These are phyloP conservation scores for Arnoldichthys spilopterus DNA, from an alignment of 2,797 vertebrate genomes.

Conservation along the genomic window DNA sequence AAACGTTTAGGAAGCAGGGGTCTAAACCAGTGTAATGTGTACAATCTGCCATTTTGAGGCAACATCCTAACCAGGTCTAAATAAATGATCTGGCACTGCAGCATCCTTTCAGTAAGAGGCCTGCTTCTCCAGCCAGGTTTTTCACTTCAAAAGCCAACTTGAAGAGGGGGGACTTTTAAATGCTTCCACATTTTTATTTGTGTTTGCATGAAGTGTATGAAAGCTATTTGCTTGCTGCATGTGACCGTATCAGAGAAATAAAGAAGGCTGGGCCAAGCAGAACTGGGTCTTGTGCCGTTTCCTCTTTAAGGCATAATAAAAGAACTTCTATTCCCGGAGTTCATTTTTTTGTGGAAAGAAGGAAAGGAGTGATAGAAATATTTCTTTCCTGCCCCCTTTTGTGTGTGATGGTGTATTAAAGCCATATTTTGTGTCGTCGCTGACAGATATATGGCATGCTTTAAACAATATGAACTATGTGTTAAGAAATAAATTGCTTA, in stretches of 20 bases:
- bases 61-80: constrained; percentile 12
- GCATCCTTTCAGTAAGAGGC: constrained; percentile 31
- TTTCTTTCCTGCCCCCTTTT: constrained; percentile 75
- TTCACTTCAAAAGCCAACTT: constrained; percentile 33
- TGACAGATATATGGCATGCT: constrained; percentile 82
- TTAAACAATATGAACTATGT: constrained; percentile 88
- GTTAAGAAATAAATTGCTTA: constrained; percentile 88
- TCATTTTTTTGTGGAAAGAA: constrained; percentile 50
- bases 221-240: constrained; percentile 44
- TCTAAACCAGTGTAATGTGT: not conserved
- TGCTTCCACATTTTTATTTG: constrained; percentile 38
- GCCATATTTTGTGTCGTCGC: constrained; percentile 79
- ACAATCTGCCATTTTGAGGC: constrained; percentile 1
- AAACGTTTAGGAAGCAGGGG: not conserved
- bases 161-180: constrained; percentile 29
- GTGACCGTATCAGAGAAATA: constrained; percentile 12
- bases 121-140: constrained; percentile 22
- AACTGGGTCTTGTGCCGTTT: constrained; percentile 53
- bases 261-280: constrained; percentile 11
- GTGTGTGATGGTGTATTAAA: constrained; percentile 81
- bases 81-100: constrained; percentile 10
- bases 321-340: constrained; percentile 56
- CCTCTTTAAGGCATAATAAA: constrained; percentile 62
- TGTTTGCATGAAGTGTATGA: constrained; percentile 49
- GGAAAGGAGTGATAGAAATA: constrained; percentile 68